A percentile compares a stretch with the other conserved stretches of the same genome.
phyloP scores from a whole-genome alignment of 2,797 vertebrate species.

The Apodemus agrarius region DNA sequence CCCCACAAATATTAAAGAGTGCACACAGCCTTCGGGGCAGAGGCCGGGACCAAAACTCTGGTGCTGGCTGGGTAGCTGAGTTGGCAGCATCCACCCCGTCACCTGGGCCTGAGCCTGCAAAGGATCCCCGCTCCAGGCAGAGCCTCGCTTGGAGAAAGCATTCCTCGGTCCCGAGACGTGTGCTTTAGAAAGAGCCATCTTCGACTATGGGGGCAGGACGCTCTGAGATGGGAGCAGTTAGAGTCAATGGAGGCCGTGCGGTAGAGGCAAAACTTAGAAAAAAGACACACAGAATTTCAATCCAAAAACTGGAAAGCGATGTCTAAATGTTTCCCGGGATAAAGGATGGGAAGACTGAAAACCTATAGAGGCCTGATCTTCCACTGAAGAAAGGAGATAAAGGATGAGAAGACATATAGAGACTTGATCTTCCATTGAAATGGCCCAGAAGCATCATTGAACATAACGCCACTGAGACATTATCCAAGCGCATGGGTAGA shows the following conservation, averaged over 20 bases:
- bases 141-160: not conserved
- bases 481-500: rapidly evolving
- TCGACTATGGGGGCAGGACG: not conserved
- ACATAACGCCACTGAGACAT: not conserved
- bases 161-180: not conserved
- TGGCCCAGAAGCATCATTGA: not conserved
- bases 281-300: not conserved
- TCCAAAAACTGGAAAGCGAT: not conserved
- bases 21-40: not conserved
- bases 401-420: not conserved
- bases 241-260: too few relatives aligned
- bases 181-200: not conserved
- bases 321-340: not conserved
- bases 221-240: rapidly evolving
- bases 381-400: not conserved
- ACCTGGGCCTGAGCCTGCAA: not conserved
- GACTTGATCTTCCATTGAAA: not conserved
- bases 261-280: not conserved
- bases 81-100: not conserved
- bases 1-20: not conserved
- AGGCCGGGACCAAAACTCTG: rapidly evolving
- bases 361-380: not conserved
- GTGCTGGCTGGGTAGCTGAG: not conserved
- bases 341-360: too few relatives aligned
- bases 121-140: not conserved